Evolutionary conservation across 2,888 invertebrate species (phyloP), one percentile per base, ranked within the genome.

Genomic region (Mongoloraphidia duomilia): DNA sequence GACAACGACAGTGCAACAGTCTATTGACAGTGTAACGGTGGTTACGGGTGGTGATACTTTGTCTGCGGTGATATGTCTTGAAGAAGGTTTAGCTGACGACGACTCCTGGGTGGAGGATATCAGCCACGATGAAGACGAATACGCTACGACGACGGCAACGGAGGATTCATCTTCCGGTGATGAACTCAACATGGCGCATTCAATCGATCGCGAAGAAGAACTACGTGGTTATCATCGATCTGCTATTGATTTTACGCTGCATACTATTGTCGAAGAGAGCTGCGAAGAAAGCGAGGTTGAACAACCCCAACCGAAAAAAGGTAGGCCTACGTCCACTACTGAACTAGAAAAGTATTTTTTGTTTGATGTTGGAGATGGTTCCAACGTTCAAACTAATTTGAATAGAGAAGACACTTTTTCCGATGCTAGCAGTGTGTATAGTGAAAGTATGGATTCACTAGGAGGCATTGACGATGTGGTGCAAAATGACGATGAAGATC

Each of bases 181-280:
- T 57, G 79, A 79, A 36, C 17, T 36, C 12, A 35, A 13, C 10
- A 76, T 78, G 11, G 63, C 63, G 8, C 26, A 26, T 26, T 26
- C 26, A 26, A 58, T 63, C 13, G 82, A 87, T 59, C 76, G 87
- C 6, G 86, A 90, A 59, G 88, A 88, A 53, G 89, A 89, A 54
- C 73, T 88, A 41, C 74, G 87, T 5, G 82, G 81, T n/a, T 90
- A 88, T 63, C 84, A 87, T 62, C 77, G 88, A 47, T 78, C 84
- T 49, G 81, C 82, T 1, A 82, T 91, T 60, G 90, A 92, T 68
- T 90, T 91, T 63, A 91, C 91, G 2, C 70, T 93, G 54, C 92
- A 93, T 63, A 93, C 93, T 1, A 93, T 93, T 57, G 84, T 91
- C 34, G 93, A 93, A 70, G 93, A 93, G 68, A 91, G 90, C 60